Evolutionary conservation across 2,888 invertebrate genomes (phyloP).

Genomic region (Papilio protenor): DNA sequence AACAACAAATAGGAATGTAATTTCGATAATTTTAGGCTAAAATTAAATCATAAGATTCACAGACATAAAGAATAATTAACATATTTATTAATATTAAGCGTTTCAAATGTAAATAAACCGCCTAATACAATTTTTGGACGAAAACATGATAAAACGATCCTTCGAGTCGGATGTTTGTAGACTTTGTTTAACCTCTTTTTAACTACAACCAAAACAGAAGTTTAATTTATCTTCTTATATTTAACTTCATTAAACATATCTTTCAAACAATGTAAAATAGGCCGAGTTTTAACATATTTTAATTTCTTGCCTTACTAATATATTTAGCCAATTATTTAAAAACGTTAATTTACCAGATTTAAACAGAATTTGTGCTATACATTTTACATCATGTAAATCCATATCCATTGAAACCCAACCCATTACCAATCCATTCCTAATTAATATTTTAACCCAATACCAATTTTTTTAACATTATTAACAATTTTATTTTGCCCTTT

Average conservation of each 20-base stretch:
- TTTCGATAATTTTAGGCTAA: neutral
- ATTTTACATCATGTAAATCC: neutral
- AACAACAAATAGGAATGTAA: slow-evolving; percentile 8
- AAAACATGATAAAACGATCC: no score
- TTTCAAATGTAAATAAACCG: neutral
- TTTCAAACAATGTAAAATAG: neutral
- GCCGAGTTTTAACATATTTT: neutral
- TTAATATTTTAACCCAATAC: neutral
- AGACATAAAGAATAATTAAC: neutral
- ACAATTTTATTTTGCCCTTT: neutral
- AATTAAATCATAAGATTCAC: neutral
- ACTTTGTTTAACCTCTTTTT: no score
- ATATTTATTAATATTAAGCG: neutral
- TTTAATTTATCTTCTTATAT: no score
- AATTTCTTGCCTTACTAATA: neutral
- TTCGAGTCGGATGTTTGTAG: no score
- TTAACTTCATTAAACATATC: neutral
- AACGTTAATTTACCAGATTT: neutral
- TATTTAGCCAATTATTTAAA: neutral
- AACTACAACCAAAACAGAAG: no score
- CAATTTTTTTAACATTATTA: neutral
- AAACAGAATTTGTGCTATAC: neutral
- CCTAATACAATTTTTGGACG: no score
- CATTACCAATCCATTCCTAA: neutral
- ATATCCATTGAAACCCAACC: neutral